A percentile compares a stretch with the other conserved stretches of the same genome.
phyloP scores from a whole-genome alignment of 2,888 invertebrate genomes.

The Tiliacea citrago region DNA sequence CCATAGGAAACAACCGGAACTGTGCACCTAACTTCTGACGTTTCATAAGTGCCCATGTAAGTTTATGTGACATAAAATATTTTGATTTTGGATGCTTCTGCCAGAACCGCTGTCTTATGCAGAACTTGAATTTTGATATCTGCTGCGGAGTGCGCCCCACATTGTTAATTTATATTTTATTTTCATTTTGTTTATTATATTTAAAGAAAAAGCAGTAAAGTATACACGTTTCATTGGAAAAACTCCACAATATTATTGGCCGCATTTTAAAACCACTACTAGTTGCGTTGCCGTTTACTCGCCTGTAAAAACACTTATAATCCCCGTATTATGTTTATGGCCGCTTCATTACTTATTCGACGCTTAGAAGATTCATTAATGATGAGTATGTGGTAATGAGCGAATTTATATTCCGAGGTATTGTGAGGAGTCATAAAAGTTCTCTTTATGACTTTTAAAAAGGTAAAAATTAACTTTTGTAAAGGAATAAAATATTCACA shows the following conservation, averaged over 20 bases:
- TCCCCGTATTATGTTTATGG: conserved; percentile 55
- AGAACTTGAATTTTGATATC: no score
- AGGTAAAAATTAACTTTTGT: background rate
- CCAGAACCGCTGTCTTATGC: no score
- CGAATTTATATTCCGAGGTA: conserved; percentile 56
- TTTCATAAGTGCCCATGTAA: no score
- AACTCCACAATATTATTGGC: background rate
- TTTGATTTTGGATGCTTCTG: no score
- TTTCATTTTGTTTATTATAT: no score
- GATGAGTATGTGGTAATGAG: conserved; percentile 51
- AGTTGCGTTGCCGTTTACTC: background rate
- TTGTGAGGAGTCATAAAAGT: conserved; percentile 34
- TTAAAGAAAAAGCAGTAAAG: background rate
- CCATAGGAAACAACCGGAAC: no score
- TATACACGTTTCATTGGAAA: background rate
- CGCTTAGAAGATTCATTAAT: conserved; percentile 50
- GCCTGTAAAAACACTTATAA: conserved; percentile 15
- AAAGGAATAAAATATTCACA: background rate
- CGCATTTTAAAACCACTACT: background rate
- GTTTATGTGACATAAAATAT: no score
- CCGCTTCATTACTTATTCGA: conserved; percentile 62
- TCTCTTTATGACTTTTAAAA: conserved; percentile 13
- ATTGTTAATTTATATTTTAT: no score
- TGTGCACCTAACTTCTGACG: no score
- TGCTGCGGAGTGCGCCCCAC: no score